These are phyloP conservation scores for Haemorhous mexicanus DNA, from an alignment of 2,113 vertebrate genomes.

Conservation along the genomic window DNA sequence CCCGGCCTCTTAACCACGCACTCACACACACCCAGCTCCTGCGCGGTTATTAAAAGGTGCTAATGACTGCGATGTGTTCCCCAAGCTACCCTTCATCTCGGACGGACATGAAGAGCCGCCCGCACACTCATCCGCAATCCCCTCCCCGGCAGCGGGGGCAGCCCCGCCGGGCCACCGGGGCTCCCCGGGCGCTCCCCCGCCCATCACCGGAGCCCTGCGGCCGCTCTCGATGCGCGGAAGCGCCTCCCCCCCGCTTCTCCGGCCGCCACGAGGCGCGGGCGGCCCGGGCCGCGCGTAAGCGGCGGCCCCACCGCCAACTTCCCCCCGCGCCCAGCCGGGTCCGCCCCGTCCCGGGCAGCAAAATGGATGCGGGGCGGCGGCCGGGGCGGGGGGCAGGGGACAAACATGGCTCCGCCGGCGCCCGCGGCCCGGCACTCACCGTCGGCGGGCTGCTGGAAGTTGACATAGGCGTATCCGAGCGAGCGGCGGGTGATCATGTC, in stretches of 20 bases:
- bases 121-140: neutral
- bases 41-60: neutral
- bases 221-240: neutral
- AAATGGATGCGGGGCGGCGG: constrained; percentile 20
- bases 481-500: constrained; percentile 97
- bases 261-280: neutral
- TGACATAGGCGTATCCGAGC: constrained; percentile 95
- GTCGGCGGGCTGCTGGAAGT: constrained; percentile 96
- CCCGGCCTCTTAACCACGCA: neutral
- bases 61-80: neutral
- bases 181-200: neutral
- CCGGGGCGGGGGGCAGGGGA: neutral
- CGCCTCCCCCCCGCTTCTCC: neutral
- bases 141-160: neutral
- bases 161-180: neutral
- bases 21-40: neutral
- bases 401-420: neutral
- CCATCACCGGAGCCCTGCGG: neutral
- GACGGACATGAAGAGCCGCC: neutral
- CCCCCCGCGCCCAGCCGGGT: neutral
- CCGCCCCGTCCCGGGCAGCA: neutral
- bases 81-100: neutral
- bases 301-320: neutral
- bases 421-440: constrained; percentile 76
- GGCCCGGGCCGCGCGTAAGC: neutral